Evolutionary conservation across 2,113 vertebrate genomes (phyloP).

Genomic region (Pseudopipra pipra): DNA sequence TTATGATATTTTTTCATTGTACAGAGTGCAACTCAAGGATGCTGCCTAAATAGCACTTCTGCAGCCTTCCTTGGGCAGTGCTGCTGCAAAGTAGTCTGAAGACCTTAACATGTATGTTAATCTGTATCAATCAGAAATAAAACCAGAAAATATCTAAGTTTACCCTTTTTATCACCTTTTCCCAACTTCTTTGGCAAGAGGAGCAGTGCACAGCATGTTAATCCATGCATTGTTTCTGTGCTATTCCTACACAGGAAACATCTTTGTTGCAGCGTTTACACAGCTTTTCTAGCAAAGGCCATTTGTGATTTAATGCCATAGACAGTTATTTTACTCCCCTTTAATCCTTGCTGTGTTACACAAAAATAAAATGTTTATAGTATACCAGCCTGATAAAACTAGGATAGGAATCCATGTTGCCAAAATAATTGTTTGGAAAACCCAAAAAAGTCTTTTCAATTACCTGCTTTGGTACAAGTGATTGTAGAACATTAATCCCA

Average conservation of each 20-base stretch:
- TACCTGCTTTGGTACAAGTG: background rate
- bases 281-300: background rate
- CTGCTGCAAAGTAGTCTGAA: background rate
- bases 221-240: background rate
- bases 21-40: background rate
- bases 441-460: background rate
- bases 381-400: background rate
- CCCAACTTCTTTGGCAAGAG: background rate
- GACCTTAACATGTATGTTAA: background rate
- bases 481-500: conserved; percentile 2
- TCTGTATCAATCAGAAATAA: background rate
- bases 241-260: background rate
- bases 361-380: background rate
- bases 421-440: background rate
- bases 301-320: background rate
- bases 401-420: background rate
- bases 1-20: background rate
- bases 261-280: background rate
- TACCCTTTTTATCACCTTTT: background rate
- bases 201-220: background rate
- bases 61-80: background rate
- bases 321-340: background rate
- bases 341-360: background rate
- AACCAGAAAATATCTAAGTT: background rate
- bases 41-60: background rate